A percentile compares a stretch with the other conserved stretches of the same genome.
Evolutionary conservation across 1,140 invertebrate species (phyloP).

Genomic region (Metopolophium dirhodum): DNA sequence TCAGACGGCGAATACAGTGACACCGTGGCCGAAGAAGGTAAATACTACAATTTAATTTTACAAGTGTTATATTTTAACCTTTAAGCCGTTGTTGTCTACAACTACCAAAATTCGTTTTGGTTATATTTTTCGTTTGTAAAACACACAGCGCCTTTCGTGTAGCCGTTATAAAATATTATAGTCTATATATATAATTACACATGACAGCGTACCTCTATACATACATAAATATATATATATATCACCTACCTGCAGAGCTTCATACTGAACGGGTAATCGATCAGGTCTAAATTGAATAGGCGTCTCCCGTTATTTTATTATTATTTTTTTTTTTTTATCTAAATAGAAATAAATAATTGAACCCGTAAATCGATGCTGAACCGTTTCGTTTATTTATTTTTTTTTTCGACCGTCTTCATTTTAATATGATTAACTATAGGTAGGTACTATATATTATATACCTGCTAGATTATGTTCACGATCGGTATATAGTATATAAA

Average conservation of each 20-base stretch:
- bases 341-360: not conserved
- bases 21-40: conserved; percentile 51
- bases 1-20: conserved; percentile 55
- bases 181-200: not conserved
- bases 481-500: not conserved
- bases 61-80: not conserved
- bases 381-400: not conserved
- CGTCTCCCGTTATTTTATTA: conserved; percentile 23
- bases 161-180: not conserved
- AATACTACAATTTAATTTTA: not conserved
- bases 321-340: not conserved
- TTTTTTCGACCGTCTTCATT: not conserved
- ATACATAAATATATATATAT: not conserved
- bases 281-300: conserved; percentile 29
- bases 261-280: not conserved
- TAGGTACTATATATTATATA: not conserved
- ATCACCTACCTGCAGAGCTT: not conserved
- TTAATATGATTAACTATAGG: not conserved
- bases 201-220: not conserved
- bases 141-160: not conserved
- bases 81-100: not conserved
- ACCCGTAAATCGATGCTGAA: not conserved
- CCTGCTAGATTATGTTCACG: not conserved
- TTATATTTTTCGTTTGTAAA: not conserved
- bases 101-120: not conserved